Evolutionary conservation across 1,140 invertebrate genomes (phyloP), one percentile per base, ranked within the genome.

Genomic region (Coboldia fuscipes): DNA sequence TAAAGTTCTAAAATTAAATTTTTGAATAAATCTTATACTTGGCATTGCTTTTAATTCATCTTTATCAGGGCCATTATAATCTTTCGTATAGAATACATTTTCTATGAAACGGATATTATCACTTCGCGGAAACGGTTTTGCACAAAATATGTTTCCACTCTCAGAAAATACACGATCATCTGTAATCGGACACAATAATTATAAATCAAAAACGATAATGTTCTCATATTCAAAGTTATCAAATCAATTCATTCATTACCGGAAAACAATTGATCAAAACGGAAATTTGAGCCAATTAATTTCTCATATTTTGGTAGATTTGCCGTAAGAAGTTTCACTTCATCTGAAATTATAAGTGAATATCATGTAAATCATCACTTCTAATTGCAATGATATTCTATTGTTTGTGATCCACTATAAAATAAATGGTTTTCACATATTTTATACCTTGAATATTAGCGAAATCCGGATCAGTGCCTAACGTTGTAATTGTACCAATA

Each of bases 61-160:
- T 5, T 54, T 44, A 19, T 50, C 51, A 2, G 40, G 34, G 17
- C 48, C 50, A 29, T 56, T 60, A 16, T 60, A 58, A 39, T 72
- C 69, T 35, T 64, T 49, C 0, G 62, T 48, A 28, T 55, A 57
- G 0, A 63, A 44, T 9, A 73, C 60, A 15, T 60, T 51, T 35
- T 57, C 60, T 33, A 54, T 45, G 36, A 51, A 30, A 0, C 51
- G 50, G 32, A 54, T 55, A 24, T 46, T 46, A 12, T 54, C 46
- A 7, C 46, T 51, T 37, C 39, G 45, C 15, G 51, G 47, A 40
- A 73, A 57, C 2, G 63, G 55, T 42, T 62, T 63, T 0, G 70
- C 70, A 37, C 71, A 74, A 10, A 73, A 37, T 47, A 71, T 50
- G 27, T 60, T 55, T 14, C 69, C 70, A 2, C 61, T 54, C 20